Evolutionary conservation across 2,888 invertebrate species (phyloP).

Genomic region (Adela reaumurella): DNA sequence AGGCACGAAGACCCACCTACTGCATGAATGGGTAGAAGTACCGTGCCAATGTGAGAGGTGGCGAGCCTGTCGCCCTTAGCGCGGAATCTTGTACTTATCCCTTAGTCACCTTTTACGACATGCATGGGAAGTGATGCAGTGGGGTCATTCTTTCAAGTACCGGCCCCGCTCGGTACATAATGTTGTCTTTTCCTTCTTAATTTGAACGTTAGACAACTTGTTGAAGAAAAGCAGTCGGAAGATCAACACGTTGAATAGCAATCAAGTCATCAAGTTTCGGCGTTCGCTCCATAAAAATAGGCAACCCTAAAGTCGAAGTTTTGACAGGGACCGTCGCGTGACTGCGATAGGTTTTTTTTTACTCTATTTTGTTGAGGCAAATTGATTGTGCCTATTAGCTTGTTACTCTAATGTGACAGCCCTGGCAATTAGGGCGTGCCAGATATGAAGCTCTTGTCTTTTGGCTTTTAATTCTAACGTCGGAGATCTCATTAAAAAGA

Average conservation of each 20-base stretch:
- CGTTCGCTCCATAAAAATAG: not conserved
- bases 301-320: slow-evolving; percentile 17
- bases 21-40: too few species aligned
- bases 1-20: too few species aligned
- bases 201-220: not conserved
- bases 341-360: slow-evolving; percentile 29
- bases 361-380: slow-evolving; percentile 23
- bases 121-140: too few species aligned
- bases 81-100: too few species aligned
- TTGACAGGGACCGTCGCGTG: slow-evolving; percentile 37
- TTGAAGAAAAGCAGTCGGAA: not conserved
- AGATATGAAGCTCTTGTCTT: not conserved
- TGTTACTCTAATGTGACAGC: slow-evolving; percentile 32
- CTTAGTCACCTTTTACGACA: too few species aligned
- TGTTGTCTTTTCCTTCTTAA: too few species aligned
- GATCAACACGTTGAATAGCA: not conserved
- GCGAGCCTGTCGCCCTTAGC: too few species aligned
- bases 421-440: slow-evolving; percentile 23
- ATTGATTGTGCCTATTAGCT: slow-evolving; percentile 40
- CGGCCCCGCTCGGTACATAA: too few species aligned
- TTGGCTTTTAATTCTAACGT: not conserved
- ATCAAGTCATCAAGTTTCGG: too few species aligned
- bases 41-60: too few species aligned
- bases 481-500: not conserved
- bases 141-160: too few species aligned